Percentiles rank a stretch among this genome's conserved stretches.
Evolutionary conservation across 1,140 invertebrate species (phyloP).

Genomic region (Pseudobourletiella spinata): DNA sequence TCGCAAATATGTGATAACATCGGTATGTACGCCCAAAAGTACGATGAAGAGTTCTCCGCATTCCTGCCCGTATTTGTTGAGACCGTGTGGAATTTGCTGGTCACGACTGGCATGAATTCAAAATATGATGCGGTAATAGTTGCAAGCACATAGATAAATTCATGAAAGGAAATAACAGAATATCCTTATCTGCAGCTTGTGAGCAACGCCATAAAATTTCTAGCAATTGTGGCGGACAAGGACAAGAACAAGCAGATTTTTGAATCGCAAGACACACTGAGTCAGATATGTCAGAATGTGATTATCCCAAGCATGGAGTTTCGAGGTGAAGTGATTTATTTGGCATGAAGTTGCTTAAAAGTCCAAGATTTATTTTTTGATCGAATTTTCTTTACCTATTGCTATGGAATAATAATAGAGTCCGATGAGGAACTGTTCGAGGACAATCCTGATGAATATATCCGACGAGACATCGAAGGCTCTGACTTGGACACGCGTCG

Average conservation of each 20-base stretch:
- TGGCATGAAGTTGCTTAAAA: too few species aligned
- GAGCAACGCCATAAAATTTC: conserved; percentile 89
- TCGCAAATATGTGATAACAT: conserved; percentile 95
- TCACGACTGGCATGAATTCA: conserved; percentile 67
- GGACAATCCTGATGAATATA: conserved; percentile 97
- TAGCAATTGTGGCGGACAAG: conserved; percentile 87
- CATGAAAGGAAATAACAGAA: not conserved
- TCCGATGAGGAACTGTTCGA: conserved; percentile 94
- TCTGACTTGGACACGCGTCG: conserved; percentile 95
- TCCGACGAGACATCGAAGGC: conserved; percentile 92
- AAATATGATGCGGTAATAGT: conserved; percentile 81
- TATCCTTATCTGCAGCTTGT: conserved; percentile 60
- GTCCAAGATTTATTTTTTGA: too few species aligned
- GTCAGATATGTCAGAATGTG: conserved; percentile 92
- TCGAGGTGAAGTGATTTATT: conserved; percentile 51
- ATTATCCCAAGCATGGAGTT: conserved; percentile 98
- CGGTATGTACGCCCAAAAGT: conserved; percentile 90
- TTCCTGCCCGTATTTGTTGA: conserved; percentile 84
- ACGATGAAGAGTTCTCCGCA: conserved; percentile 89
- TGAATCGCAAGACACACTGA: conserved; percentile 72
- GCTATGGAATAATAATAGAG: conserved; percentile 53
- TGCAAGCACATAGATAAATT: not conserved
- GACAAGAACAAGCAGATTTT: conserved; percentile 79
- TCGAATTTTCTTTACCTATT: too few species aligned
- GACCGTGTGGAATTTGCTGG: conserved; percentile 82